Evolutionary conservation across 2,797 vertebrate genomes (phyloP).

Genomic region (Megaceryle alcyon): DNA sequence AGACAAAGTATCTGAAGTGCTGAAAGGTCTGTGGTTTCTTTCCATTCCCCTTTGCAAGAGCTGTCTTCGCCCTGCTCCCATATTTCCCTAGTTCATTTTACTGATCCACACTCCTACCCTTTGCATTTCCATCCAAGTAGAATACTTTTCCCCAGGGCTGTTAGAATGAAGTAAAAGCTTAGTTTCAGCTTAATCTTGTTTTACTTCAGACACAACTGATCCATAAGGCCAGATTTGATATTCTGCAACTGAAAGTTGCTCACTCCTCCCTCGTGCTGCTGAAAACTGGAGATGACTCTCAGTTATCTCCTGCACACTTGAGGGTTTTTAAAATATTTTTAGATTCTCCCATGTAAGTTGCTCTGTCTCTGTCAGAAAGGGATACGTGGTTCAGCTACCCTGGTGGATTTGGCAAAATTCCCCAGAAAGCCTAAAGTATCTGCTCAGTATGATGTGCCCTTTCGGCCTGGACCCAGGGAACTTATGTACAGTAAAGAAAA

Average conservation of each 20-base stretch:
- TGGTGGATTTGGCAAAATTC: background rate
- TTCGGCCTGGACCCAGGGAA: background rate
- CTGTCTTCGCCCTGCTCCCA: background rate
- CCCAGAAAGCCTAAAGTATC: background rate
- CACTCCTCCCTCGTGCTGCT: background rate
- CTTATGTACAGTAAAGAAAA: background rate
- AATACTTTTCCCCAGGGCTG: background rate
- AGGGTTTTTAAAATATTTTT: background rate
- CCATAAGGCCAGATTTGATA: background rate
- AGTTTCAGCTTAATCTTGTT: background rate
- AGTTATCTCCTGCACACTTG: background rate
- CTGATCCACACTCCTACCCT: background rate
- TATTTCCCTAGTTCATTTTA: background rate
- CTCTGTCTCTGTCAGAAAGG: background rate
- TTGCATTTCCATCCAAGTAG: background rate
- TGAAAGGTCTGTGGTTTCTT: background rate
- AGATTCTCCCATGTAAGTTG: background rate
- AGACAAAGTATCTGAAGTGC: background rate
- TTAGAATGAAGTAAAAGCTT: background rate
- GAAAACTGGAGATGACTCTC: background rate
- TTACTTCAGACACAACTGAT: background rate
- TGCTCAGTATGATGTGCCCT: background rate
- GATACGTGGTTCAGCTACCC: background rate
- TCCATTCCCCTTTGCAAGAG: background rate
- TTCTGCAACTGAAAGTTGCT: background rate